A percentile compares a stretch with the other conserved stretches of the same genome.
phyloP scores from a whole-genome alignment of 2,888 invertebrate species.

The Xestobium rufovillosum region DNA sequence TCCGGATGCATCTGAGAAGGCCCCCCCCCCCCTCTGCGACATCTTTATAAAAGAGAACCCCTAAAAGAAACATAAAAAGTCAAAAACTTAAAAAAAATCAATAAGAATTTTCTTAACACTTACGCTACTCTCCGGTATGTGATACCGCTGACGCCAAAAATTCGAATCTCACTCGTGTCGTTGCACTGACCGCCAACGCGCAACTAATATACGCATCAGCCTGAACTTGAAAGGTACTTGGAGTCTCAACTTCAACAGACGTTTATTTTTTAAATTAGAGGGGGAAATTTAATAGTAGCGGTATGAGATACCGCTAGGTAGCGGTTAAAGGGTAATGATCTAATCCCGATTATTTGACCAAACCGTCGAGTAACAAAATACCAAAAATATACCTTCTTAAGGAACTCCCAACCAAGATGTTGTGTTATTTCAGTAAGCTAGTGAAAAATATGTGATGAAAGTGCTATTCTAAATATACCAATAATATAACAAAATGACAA shows the following conservation, averaged over 20 bases:
- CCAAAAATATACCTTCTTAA: no score
- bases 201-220: background rate
- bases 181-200: background rate
- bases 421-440: no score
- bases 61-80: constrained; percentile 1
- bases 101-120: constrained; percentile 1
- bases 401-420: no score
- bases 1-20: constrained; percentile 5
- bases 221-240: background rate
- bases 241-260: background rate
- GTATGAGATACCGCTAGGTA: background rate
- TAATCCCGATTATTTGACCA: no score
- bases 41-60: constrained; percentile 5
- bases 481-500: no score
- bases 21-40: constrained; percentile 5
- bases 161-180: background rate
- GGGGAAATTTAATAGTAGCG: background rate
- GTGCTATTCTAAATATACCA: no score
- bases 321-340: constrained; percentile 3
- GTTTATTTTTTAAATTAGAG: no score
- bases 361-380: no score
- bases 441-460: no score
- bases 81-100: background rate
- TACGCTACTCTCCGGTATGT: constrained; percentile 2
- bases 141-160: background rate